A percentile compares a stretch with the other conserved stretches of the same genome.
These are phyloP conservation scores for Sigmodon hispidus DNA, from an alignment of 2,113 vertebrate genomes.

Conservation along the genomic window DNA sequence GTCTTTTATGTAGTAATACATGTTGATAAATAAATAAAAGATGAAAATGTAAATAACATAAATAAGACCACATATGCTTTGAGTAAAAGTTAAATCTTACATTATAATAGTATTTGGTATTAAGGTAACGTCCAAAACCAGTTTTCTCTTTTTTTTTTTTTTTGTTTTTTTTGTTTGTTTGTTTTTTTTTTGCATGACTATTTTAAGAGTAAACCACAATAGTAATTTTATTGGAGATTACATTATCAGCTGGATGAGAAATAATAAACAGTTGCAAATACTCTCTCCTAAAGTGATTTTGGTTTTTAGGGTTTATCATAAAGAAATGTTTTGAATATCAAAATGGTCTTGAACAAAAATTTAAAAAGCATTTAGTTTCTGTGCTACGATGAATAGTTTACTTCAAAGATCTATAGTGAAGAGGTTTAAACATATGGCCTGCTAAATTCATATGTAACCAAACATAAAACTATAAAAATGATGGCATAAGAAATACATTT, in stretches of 20 bases:
- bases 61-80: not conserved
- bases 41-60: not conserved
- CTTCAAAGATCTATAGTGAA: not conserved
- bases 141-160: conserved; percentile 1
- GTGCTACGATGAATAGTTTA: not conserved
- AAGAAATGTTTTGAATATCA: not conserved
- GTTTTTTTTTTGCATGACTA: too few relatives aligned
- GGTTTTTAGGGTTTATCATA: not conserved
- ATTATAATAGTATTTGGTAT: not conserved
- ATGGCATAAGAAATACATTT: not conserved
- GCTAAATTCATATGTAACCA: not conserved
- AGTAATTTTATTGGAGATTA: not conserved
- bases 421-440: not conserved
- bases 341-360: not conserved
- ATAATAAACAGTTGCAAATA: not conserved
- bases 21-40: too few relatives aligned
- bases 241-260: conserved; percentile 26
- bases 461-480: not conserved
- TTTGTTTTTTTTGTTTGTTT: too few relatives aligned
- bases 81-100: not conserved
- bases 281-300: not conserved
- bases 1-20: too few relatives aligned
- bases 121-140: not conserved
- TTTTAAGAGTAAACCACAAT: not conserved
- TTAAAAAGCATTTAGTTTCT: not conserved